A percentile compares a stretch with the other conserved stretches of the same genome.
phyloP scores from a whole-genome alignment of 2,113 vertebrate genomes.

The Megaleporinus macrocephalus region DNA sequence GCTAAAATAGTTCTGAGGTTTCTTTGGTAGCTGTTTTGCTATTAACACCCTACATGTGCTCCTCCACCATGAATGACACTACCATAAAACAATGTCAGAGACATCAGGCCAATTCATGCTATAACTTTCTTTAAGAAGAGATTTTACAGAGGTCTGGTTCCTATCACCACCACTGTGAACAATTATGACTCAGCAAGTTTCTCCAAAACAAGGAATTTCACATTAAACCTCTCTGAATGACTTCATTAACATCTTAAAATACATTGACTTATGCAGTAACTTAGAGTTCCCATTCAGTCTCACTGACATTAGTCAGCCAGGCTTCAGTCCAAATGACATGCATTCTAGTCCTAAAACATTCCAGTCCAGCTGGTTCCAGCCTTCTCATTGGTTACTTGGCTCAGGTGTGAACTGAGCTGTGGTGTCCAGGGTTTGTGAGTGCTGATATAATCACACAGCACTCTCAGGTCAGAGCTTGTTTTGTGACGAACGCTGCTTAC shows the following conservation, averaged over 20 bases:
- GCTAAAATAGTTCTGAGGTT: no score
- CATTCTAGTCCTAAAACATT: not conserved
- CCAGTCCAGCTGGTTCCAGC: not conserved
- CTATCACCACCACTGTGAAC: no score
- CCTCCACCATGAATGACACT: no score
- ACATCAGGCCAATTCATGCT: no score
- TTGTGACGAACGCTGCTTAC: not conserved
- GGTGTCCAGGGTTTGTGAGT: not conserved
- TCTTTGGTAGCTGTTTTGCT: no score
- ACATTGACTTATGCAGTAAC: not conserved
- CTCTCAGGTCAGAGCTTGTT: not conserved
- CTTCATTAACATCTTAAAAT: not conserved
- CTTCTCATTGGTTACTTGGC: not conserved
- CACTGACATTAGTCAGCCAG: not conserved
- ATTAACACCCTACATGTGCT: no score
- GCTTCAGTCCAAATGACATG: not conserved
- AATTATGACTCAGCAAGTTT: no score
- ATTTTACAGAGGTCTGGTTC: no score
- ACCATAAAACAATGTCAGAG: no score
- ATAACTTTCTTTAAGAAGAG: no score
- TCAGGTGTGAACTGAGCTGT: not conserved
- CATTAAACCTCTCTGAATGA: not conserved
- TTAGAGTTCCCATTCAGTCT: not conserved
- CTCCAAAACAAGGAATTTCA: fast-evolving
- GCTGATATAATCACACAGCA: not conserved